Percentiles rank a stretch among this genome's conserved stretches.
Evolutionary conservation across 1,140 invertebrate species (phyloP).

Genomic region (Delia radicum): DNA sequence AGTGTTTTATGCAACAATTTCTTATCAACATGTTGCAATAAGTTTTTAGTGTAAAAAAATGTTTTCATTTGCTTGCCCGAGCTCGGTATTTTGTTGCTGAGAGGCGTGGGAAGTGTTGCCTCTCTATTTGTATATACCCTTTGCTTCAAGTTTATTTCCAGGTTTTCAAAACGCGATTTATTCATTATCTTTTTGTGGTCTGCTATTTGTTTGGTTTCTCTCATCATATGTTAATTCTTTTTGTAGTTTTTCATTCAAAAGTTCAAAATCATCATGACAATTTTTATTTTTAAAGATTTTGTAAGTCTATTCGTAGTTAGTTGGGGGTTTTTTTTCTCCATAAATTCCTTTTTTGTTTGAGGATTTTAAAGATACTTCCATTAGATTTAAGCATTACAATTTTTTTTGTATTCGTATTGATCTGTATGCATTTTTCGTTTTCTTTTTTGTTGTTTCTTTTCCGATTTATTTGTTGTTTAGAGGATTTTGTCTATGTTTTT

Average conservation of each 20-base stretch:
- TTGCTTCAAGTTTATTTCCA: neutral
- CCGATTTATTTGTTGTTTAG: constrained; percentile 2
- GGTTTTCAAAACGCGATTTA: neutral
- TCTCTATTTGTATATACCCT: no score
- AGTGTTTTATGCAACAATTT: no score
- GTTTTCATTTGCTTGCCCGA: no score
- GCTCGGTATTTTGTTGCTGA: no score
- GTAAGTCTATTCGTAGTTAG: neutral
- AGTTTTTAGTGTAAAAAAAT: no score
- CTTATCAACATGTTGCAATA: no score
- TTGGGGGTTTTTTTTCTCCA: neutral
- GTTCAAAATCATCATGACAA: constrained; percentile 13
- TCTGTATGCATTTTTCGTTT: neutral
- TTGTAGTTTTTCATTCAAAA: neutral
- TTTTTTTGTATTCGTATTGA: constrained; percentile 8
- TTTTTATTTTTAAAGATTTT: neutral
- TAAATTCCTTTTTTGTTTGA: neutral
- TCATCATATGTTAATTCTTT: neutral
- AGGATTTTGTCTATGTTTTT: constrained; percentile 21
- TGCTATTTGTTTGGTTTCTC: neutral
- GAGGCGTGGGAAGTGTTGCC: no score
- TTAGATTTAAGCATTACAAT: neutral
- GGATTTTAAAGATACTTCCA: neutral
- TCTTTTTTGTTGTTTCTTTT: neutral
- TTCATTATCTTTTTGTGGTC: neutral